Evolutionary conservation across 2,888 invertebrate species (phyloP).

Genomic region (Tachystola acroxantha): DNA sequence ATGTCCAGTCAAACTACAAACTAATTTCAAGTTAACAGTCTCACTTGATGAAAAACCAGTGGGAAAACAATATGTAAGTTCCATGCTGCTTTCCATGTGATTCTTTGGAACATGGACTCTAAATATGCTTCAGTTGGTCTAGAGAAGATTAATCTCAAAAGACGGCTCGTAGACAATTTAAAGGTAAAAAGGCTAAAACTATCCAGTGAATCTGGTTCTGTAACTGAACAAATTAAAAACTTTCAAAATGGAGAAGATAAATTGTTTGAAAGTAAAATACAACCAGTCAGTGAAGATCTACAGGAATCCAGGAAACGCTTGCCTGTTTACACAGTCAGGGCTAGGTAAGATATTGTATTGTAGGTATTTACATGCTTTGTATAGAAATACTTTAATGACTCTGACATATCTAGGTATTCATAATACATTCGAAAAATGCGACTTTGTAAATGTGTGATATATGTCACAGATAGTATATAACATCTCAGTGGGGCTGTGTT

Average conservation of each 20-base stretch:
- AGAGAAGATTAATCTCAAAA: slow-evolving; percentile 36
- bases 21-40: too few relatives aligned
- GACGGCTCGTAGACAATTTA: slow-evolving; percentile 34
- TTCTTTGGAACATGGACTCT: slow-evolving; percentile 62
- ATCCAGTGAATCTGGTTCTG: slow-evolving; percentile 17
- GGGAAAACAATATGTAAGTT: too few relatives aligned
- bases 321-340: slow-evolving; percentile 74
- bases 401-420: too few relatives aligned
- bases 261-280: slow-evolving; percentile 10
- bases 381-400: too few relatives aligned
- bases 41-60: too few relatives aligned
- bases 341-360: slow-evolving; percentile 59
- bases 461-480: too few relatives aligned
- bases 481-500: too few relatives aligned
- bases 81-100: too few relatives aligned
- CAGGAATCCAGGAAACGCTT: slow-evolving; percentile 63
- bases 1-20: too few relatives aligned
- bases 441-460: too few relatives aligned
- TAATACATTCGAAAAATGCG: too few relatives aligned
- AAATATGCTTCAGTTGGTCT: slow-evolving; percentile 53
- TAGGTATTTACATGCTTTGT: too few relatives aligned
- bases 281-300: slow-evolving; percentile 29
- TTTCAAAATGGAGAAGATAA: slow-evolving; percentile 17
- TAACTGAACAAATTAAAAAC: slow-evolving; percentile 3
- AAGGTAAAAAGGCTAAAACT: slow-evolving; percentile 48